phyloP scores from a whole-genome alignment of 2,797 vertebrate species.

The Melanotaenia pygmaea region DNA sequence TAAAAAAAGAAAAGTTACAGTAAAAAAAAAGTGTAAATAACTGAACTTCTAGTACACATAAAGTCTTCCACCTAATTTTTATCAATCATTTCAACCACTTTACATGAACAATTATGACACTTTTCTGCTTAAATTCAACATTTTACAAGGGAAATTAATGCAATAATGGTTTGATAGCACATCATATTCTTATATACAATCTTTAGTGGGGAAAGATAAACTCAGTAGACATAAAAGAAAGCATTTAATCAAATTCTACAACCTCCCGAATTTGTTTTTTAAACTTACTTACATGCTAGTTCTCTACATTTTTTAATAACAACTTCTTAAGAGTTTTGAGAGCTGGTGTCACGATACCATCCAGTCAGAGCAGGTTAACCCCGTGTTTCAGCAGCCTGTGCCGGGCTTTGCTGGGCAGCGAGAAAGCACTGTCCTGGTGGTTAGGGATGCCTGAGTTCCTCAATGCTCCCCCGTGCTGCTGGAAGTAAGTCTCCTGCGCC shows the following conservation, averaged over 20 bases:
- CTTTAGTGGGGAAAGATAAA: background rate
- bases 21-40: background rate
- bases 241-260: background rate
- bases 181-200: background rate
- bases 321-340: background rate
- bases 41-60: background rate
- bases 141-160: background rate
- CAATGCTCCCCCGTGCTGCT: conserved; percentile 81
- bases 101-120: background rate
- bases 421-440: conserved; percentile 90
- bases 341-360: background rate
- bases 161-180: background rate
- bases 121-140: background rate
- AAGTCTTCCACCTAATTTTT: background rate
- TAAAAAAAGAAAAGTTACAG: background rate
- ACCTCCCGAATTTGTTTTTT: background rate
- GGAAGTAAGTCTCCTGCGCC: conserved; percentile 93
- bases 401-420: conserved; percentile 87
- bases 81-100: background rate
- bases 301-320: background rate
- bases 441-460: conserved; percentile 93
- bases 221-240: background rate
- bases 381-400: conserved; percentile 94
- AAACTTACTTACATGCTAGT: conserved; percentile 14
- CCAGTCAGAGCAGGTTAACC: conserved; percentile 89